phyloP scores from a whole-genome alignment of 2,888 invertebrate genomes.

The Ditula angustiorana region DNA sequence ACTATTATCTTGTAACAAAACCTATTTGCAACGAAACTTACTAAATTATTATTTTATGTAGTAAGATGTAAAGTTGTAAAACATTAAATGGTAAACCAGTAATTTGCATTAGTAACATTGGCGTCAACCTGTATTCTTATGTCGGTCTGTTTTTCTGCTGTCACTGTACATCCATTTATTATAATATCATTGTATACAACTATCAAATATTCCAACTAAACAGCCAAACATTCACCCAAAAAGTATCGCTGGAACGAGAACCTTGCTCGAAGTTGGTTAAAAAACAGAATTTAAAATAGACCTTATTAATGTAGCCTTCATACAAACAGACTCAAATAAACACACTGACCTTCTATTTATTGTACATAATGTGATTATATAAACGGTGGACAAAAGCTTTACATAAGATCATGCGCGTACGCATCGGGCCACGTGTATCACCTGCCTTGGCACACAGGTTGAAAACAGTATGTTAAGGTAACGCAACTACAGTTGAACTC shows the following conservation, averaged over 20 bases:
- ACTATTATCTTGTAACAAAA: too few species aligned
- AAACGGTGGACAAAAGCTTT: constrained; percentile 31
- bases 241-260: background rate
- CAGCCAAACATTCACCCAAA: background rate
- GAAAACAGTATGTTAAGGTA: background rate
- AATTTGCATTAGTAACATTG: too few species aligned
- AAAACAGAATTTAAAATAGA: background rate
- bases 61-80: too few species aligned
- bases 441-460: constrained; percentile 5
- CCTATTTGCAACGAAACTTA: too few species aligned
- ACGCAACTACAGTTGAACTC: background rate
- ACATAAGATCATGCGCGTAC: constrained; percentile 28
- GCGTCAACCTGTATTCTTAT: too few species aligned
- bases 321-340: constrained; percentile 14
- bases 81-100: too few species aligned
- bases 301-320: constrained; percentile 14
- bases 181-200: too few species aligned
- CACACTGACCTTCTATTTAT: constrained; percentile 17
- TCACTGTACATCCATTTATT: too few species aligned
- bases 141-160: too few species aligned
- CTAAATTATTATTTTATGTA: too few species aligned
- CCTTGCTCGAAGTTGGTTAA: background rate
- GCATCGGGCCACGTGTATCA: constrained; percentile 33
- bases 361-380: constrained; percentile 5
- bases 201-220: too few species aligned